phyloP scores from a whole-genome alignment of 2,888 invertebrate genomes.

The Frankliniella intonsa region DNA sequence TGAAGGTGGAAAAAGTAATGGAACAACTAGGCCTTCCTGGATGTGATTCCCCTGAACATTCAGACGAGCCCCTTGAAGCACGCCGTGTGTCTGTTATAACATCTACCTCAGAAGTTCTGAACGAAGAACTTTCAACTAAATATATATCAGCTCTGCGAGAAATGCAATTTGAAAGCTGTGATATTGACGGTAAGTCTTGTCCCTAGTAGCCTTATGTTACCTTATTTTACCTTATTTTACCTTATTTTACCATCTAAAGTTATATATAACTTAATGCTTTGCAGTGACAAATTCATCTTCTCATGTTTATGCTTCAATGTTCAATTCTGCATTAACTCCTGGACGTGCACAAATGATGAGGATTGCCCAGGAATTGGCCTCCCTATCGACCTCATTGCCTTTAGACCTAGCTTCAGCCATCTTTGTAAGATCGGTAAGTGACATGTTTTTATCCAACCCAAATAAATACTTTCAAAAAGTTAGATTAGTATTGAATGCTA shows the following conservation, averaged over 20 bases:
- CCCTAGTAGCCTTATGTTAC: background rate
- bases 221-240: background rate
- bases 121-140: slow-evolving; percentile 8
- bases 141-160: slow-evolving; percentile 35
- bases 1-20: slow-evolving; percentile 2
- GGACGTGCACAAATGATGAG: slow-evolving; percentile 29
- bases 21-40: slow-evolving; percentile 9
- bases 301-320: slow-evolving; percentile 22
- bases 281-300: slow-evolving; percentile 28
- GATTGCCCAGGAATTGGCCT: slow-evolving; percentile 38
- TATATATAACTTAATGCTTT: slow-evolving; percentile 30
- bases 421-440: slow-evolving; percentile 36
- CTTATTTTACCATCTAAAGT: slow-evolving; percentile 28
- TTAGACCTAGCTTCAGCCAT: slow-evolving; percentile 37
- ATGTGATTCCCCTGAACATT: slow-evolving; percentile 28
- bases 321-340: slow-evolving; percentile 25
- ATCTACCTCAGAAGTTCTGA: slow-evolving; percentile 12
- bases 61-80: slow-evolving; percentile 7
- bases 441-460: background rate
- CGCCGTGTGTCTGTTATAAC: background rate
- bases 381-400: slow-evolving; percentile 37
- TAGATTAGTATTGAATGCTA: too few relatives aligned
- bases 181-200: slow-evolving; percentile 36
- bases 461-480: too few relatives aligned
- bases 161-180: slow-evolving; percentile 36